Base-by-base conservation (phyloP, 2,888 invertebrate genomes). In the Resseliella maxima region DNA sequence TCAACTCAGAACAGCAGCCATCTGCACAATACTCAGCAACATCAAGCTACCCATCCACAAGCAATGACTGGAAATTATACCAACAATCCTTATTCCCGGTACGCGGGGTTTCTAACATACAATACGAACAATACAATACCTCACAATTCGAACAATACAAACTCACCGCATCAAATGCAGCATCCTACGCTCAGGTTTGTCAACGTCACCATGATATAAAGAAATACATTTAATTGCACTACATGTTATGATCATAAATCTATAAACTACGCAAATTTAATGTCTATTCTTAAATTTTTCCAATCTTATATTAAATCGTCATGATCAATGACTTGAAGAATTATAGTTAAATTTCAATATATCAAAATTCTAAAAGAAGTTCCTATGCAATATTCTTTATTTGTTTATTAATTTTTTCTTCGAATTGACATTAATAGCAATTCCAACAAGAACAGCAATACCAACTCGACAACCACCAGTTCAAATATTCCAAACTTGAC, bases 21-120 rank as follows among this genome's bases (percentile, higher is more conserved):
- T 31, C 85, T 46, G 83, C 83, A 83, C 83, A 83, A 83, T 86
- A 50, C 83, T 35, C 86, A 83, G 31, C 86, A 86, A 24, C 83
- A 83, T 24, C 83, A 83, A 38, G 83, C 41, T 83, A 38, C 83
- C 27, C 45, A 85, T 85, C 41, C 45, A 46, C 85, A 85, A 85
- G 41, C 85, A 45, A 85, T 85, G 85, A 46, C 45, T 46, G 85
- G 85, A 85, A 89, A 89, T 92, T 93, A 86, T 92, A 92, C 88
- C 92, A 89, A 89, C 88, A 90, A 93, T 89, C 93, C 93, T 21
- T 94, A 94, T 89, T 93, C 92, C 88, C 92, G 93, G 88, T 94
- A 95, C 91, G 93, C 94, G 89, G 94, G 95, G 88, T 94, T 94
- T 91, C 93, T 94, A 88, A 94, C 91, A 85, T 92, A 91, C 87